Evolutionary conservation across 2,888 invertebrate genomes (phyloP), one percentile per base, ranked within the genome.

Genomic region (Torymus aiolomorphi): DNA sequence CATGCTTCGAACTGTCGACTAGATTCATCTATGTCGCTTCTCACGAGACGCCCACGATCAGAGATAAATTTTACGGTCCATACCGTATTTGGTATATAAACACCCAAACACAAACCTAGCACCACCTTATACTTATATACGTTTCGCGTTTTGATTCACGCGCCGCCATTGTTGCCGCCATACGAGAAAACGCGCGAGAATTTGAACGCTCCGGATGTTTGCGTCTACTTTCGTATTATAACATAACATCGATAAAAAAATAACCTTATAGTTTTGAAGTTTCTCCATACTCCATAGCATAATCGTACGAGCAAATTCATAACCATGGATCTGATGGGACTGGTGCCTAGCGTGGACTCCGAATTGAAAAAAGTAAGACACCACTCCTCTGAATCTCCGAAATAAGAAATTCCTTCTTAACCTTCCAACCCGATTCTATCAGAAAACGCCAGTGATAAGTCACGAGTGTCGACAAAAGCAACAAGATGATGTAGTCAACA

Each of bases 391-490:
- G 42, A 42, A 42, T 10, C 42, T 42, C 8, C 2, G n/a, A 14
- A 14, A 18, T 24, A n/a, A 42, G 8, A 5, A 42, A 42, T 8
- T 42, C 0, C 1, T 52, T 51, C 10, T n/a, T 4, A 2, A 49
- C 42, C 42, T 42, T 20, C 14, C 2, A 24, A 12, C 13, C 1
- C 0, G 14, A 18, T 57, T 59, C 16, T 1, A 51, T 18, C 12
- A 73, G 69, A 11, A 0, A 0, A 49, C 65, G 0, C 81, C 81
- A 4, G 51, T 71, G 4, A 54, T 86, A 52, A 51, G 81, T 14
- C 88, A 89, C 72, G 65, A 83, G 13, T 89, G 88, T 74, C 67
- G 84, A 59, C 67, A 81, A 8, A 67, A 79, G 0, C 51, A 78
- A 8, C 80, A 82, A 12, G 72, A 80, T 14, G 87, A 88, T 52